Evolutionary conservation across 2,797 vertebrate species (phyloP).

Genomic region (Alectoris magna): DNA sequence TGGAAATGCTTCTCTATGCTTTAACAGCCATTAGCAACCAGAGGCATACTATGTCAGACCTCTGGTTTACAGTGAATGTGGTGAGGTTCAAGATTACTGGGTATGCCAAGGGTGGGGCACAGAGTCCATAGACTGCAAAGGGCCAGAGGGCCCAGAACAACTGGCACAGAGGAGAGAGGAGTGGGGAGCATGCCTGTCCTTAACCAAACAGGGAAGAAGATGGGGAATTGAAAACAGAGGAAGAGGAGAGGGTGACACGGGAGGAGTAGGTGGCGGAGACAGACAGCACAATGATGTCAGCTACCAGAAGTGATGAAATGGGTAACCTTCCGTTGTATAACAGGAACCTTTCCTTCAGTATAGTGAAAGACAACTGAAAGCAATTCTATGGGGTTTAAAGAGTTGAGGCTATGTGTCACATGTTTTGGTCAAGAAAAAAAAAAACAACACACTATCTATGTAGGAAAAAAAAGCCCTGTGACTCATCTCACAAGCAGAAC

Average conservation of each 20-base stretch:
- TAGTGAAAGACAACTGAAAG: neutral
- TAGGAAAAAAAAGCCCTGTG: neutral
- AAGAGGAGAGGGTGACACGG: constrained; percentile 17
- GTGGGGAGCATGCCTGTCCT: neutral
- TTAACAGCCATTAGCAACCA: neutral
- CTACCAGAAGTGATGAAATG: neutral
- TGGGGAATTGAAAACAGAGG: constrained; percentile 55
- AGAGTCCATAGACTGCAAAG: neutral
- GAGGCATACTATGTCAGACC: neutral
- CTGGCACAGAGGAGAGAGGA: neutral
- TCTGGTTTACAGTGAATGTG: neutral
- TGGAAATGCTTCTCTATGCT: neutral
- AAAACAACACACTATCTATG: neutral
- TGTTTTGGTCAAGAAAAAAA: neutral
- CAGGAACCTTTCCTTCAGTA: neutral
- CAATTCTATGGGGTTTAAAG: neutral
- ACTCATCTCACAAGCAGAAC: neutral
- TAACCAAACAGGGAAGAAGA: constrained; percentile 1
- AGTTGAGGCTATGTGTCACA: neutral
- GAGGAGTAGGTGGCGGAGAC: neutral
- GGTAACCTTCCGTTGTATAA: neutral
- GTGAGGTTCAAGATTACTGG: neutral
- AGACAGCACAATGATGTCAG: accelerated
- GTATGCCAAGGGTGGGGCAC: neutral
- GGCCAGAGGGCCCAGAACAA: neutral